Evolutionary conservation across 2,797 vertebrate species (phyloP).

Genomic region (Muscicapa striata): DNA sequence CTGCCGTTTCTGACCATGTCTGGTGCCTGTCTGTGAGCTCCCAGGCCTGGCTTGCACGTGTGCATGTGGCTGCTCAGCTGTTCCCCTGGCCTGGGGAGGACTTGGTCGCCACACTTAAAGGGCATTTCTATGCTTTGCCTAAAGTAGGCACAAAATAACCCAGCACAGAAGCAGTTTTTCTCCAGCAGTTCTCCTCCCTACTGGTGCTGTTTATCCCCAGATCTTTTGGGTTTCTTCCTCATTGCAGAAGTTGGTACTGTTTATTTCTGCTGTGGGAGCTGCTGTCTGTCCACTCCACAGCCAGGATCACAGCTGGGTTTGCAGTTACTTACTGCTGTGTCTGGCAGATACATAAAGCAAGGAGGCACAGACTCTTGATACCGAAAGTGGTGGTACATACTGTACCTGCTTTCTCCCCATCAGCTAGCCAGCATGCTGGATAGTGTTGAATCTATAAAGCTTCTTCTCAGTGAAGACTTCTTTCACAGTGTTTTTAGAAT

Average conservation of each 20-base stretch:
- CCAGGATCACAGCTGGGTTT: not conserved
- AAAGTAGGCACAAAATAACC: not conserved
- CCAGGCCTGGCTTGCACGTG: accelerated
- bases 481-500: not conserved
- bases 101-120: not conserved
- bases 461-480: not conserved
- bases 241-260: not conserved
- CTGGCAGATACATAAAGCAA: not conserved
- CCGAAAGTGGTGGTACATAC: not conserved
- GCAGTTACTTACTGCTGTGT: not conserved
- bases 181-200: not conserved
- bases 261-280: not conserved
- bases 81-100: not conserved
- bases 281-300: not conserved
- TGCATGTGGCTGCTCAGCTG: not conserved
- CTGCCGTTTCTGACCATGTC: not conserved
- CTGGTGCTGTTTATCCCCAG: not conserved
- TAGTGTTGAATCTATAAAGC: not conserved
- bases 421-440: not conserved
- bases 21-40: not conserved
- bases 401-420: not conserved
- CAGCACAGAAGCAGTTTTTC: not conserved
- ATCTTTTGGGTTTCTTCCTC: not conserved
- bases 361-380: not conserved
- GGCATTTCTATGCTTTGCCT: not conserved